These are phyloP conservation scores for Betta splendens DNA, from an alignment of 2,797 vertebrate genomes.

Conservation along the genomic window DNA sequence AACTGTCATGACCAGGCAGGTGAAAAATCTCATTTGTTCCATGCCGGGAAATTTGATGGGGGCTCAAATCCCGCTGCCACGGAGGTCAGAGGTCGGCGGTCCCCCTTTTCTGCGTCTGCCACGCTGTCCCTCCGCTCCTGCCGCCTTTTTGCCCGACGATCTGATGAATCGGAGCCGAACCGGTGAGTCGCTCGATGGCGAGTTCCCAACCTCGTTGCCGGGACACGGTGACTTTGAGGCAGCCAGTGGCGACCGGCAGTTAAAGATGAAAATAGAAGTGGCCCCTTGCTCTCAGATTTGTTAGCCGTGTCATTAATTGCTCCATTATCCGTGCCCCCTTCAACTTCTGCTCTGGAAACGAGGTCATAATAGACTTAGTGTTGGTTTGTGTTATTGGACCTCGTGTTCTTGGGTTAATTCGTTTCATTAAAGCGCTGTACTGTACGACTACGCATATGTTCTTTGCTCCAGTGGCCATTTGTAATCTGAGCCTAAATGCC, in stretches of 20 bases:
- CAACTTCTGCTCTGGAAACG: conserved; percentile 40
- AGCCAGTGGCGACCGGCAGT: conserved; percentile 46
- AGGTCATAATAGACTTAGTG: conserved; percentile 42
- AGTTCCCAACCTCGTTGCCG: conserved; percentile 61
- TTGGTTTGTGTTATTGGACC: conserved; percentile 32
- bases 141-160: conserved; percentile 33
- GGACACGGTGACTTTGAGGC: conserved; percentile 58
- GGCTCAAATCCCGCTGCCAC: conserved; percentile 35
- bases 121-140: conserved; percentile 5
- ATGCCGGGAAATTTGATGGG: conserved; percentile 39
- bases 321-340: conserved; percentile 37
- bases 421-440: conserved; percentile 32
- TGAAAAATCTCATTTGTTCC: conserved; percentile 58
- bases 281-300: conserved; percentile 55
- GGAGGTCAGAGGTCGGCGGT: conserved; percentile 39
- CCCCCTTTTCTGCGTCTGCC: conserved; percentile 20
- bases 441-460: conserved; percentile 4
- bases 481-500: conserved; percentile 34
- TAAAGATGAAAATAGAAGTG: conserved; percentile 57
- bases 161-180: conserved; percentile 65
- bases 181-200: conserved; percentile 70
- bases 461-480: conserved; percentile 19
- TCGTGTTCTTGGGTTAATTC: conserved; percentile 31
- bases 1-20: conserved; percentile 38
- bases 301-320: conserved; percentile 56